Evolutionary conservation across 2,113 vertebrate genomes (phyloP).

Genomic region (Mormyrus lacerda): DNA sequence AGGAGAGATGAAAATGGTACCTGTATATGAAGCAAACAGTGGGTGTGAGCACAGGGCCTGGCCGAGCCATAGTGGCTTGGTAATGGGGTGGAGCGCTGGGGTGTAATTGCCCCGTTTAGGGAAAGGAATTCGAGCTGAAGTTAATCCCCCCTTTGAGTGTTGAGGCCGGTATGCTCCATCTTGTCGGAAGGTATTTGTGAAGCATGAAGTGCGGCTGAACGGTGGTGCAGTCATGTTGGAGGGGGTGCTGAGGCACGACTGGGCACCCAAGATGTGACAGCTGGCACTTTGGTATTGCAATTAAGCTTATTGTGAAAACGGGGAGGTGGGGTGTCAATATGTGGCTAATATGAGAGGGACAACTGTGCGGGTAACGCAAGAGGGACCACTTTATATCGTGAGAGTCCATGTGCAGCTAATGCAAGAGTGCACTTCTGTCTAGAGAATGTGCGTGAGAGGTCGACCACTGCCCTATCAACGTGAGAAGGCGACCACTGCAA

Average conservation of each 20-base stretch:
- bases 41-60: conserved; percentile 40
- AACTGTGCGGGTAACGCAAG: no score
- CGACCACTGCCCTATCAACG: neutral
- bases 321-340: neutral
- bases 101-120: conserved; percentile 64
- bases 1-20: neutral
- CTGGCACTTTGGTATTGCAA: neutral
- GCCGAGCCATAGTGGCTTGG: conserved; percentile 23
- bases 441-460: neutral
- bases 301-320: neutral
- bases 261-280: neutral
- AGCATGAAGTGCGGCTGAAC: conserved; percentile 26
- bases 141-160: conserved; percentile 67
- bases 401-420: neutral
- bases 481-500: neutral
- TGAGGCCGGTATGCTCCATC: conserved; percentile 67
- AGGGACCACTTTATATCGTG: neutral
- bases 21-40: neutral
- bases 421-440: neutral
- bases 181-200: conserved; percentile 63
- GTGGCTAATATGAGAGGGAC: neutral
- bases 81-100: conserved; percentile 39
- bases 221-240: conserved; percentile 33
- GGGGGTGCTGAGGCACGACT: conserved; percentile 12
- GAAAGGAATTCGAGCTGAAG: conserved; percentile 75